Base-by-base conservation (phyloP, 2,888 invertebrate genomes). In the Athalia rosae region DNA sequence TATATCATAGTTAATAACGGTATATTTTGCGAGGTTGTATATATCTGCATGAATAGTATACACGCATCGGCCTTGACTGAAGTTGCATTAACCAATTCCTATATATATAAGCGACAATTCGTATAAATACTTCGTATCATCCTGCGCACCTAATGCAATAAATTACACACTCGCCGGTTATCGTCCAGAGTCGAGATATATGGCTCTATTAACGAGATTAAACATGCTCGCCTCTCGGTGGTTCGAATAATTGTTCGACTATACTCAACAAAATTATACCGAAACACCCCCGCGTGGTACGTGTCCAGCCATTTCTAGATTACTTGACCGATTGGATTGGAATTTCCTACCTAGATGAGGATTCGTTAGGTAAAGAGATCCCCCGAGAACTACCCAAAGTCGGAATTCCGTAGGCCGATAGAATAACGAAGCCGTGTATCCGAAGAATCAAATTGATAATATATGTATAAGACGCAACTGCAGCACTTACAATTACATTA, bases 181-280 rank as follows among this genome's bases (percentile, higher is more conserved):
- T 66, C 48, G 66, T 66, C 48, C 48, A 48, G 11, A 6, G 58
- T 8, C 59, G 80, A 28, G 66, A 79, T 81, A 76, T 78, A 82
- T 82, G 76, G 84, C 71, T 83, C 84, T 83, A 84, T 85, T 85
- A 83, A 82, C 78, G 77, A 79, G 83, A 85, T 85, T 85, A 83
- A 80, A 82, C 79, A 76, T 78, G 28, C 28, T 64, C 77, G 78
- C 77, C 76, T 79, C 80, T 62, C 77, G 79, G 78, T 76, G 28
- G 28, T 2, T 28, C 28, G 28, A 28, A 28, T 28, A 28, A 28
- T 28, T 28, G 28, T 28, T 28, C 79, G 82, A 82, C 81, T 84
- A 81, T 79, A 81, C 41, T 74, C 50, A 47, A 48, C 48, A 61
- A 43, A n/a, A 58, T 58, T 28, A 58, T 71, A 56, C 5, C 28